A percentile compares a stretch with the other conserved stretches of the same genome.
These are phyloP conservation scores for Delphinus delphis DNA, from an alignment of 2,113 vertebrate species.

Conservation along the genomic window DNA sequence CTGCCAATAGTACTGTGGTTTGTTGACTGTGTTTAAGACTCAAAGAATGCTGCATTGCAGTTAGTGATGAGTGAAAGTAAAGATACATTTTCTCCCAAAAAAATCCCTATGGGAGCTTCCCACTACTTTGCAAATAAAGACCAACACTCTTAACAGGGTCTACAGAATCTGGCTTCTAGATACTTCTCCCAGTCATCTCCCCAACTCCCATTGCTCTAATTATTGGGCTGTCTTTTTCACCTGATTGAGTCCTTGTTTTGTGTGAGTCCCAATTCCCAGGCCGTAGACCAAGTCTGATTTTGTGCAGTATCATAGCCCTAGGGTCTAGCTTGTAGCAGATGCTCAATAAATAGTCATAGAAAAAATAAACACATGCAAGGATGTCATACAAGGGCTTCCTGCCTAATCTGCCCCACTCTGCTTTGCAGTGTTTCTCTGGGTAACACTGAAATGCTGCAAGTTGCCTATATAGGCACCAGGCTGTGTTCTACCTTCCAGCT, in stretches of 20 bases:
- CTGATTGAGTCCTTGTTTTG: neutral
- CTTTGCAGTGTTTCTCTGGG: neutral
- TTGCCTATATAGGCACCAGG: neutral
- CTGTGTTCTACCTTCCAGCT: neutral
- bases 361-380: neutral
- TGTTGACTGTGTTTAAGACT: neutral
- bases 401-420: neutral
- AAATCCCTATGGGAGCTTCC: neutral
- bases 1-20: neutral
- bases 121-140: neutral
- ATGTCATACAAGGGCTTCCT: neutral
- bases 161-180: neutral
- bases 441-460: neutral
- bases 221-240: neutral
- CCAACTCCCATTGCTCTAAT: neutral
- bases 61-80: constrained; percentile 17
- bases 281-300: neutral
- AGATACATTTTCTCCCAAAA: neutral
- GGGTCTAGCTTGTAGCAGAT: neutral
- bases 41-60: neutral
- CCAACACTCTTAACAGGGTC: neutral
- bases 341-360: neutral
- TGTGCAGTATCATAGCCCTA: neutral
- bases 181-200: neutral
- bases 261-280: neutral